These are phyloP conservation scores for Drosophila jambulina DNA, from an alignment of 1,140 invertebrate genomes.

Conservation along the genomic window DNA sequence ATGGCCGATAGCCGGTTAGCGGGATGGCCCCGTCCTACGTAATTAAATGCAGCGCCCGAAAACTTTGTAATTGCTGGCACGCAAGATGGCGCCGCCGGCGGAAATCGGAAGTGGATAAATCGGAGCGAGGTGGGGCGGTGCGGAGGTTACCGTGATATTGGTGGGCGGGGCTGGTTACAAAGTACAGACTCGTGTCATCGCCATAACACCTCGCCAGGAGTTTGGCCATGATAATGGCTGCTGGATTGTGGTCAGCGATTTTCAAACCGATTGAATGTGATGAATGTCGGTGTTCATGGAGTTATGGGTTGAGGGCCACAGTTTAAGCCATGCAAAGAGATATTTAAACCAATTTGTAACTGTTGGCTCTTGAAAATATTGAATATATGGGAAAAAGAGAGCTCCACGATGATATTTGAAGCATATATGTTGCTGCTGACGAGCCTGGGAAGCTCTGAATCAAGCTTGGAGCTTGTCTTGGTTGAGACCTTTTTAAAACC, in stretches of 20 bases:
- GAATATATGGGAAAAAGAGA: neutral
- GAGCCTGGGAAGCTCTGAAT: neutral
- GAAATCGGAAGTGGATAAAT: conserved; percentile 14
- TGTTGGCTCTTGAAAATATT: neutral
- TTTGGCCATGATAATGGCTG: conserved; percentile 1
- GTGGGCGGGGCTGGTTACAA: neutral
- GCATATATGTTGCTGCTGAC: neutral
- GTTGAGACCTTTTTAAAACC: too few species aligned
- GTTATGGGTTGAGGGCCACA: neutral
- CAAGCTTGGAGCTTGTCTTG: too few species aligned
- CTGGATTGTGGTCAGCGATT: conserved; percentile 21
- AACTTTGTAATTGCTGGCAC: conserved; percentile 76
- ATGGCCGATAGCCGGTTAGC: conserved; percentile 40
- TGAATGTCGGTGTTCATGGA: neutral
- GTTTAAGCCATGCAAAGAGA: neutral
- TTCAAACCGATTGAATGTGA: conserved; percentile 14
- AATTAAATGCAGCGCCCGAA: conserved; percentile 78
- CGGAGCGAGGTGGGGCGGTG: neutral
- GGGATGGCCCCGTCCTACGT: conserved; percentile 35
- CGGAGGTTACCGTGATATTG: neutral
- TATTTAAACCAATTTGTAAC: neutral
- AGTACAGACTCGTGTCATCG: conserved; percentile 36
- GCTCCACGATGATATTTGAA: neutral
- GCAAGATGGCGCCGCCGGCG: conserved; percentile 65
- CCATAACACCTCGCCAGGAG: conserved; percentile 3